Conservation (phyloP, 2,888 invertebrate species). For the Plebejus argus region DNA sequence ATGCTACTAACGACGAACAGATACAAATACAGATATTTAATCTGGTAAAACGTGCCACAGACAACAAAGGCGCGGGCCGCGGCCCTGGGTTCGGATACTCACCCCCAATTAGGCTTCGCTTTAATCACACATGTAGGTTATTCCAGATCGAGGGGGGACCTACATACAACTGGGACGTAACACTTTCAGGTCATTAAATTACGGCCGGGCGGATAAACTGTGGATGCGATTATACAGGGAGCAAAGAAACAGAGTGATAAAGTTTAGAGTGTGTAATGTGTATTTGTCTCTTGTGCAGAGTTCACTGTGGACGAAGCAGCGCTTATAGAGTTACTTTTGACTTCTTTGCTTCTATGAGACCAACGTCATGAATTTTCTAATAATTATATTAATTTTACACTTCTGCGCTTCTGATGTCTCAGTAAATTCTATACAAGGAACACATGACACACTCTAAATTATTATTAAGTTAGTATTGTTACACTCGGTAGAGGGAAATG, state of each 20-base stretch:
- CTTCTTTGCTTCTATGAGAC: too few species aligned
- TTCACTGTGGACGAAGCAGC: too few species aligned
- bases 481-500: not conserved
- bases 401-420: too few species aligned
- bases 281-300: too few species aligned
- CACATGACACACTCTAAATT: too few species aligned
- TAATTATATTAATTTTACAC: too few species aligned
- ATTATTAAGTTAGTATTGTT: too few species aligned
- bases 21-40: slow-evolving; percentile 40
- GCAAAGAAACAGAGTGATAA: not conserved
- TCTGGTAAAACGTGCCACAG: slow-evolving; percentile 28
- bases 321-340: too few species aligned
- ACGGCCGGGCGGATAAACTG: not conserved
- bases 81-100: slow-evolving; percentile 1
- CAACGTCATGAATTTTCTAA: too few species aligned
- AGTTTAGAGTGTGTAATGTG: too few species aligned
- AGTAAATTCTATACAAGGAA: too few species aligned
- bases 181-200: slow-evolving; percentile 30
- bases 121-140: slow-evolving; percentile 33
- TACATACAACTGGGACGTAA: slow-evolving; percentile 27
- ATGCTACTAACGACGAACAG: not conserved
- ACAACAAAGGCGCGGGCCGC: not conserved
- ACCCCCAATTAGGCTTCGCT: slow-evolving; percentile 36
- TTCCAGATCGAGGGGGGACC: slow-evolving; percentile 19
- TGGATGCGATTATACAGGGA: not conserved